Evolutionary conservation across 1,140 invertebrate genomes (phyloP).

Genomic region (Aphidius ervi): DNA sequence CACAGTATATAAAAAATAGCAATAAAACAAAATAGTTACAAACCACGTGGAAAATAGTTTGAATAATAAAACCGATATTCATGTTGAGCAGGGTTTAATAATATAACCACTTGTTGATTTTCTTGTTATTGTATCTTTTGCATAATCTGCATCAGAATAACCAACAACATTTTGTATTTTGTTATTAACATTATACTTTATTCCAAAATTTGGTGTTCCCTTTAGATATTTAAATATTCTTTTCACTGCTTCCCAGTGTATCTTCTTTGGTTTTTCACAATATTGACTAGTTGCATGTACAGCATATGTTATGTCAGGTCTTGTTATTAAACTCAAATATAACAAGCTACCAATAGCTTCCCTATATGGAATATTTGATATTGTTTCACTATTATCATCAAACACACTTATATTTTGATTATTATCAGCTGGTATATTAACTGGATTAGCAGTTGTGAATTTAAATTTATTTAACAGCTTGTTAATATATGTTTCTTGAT

Average conservation of each 20-base stretch:
- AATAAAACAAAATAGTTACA: no score
- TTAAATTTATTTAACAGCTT: conserved; percentile 16
- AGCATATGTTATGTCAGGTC: conserved; percentile 39
- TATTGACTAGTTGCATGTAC: conserved; percentile 31
- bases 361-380: conserved; percentile 34
- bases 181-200: not conserved
- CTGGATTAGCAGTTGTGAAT: conserved; percentile 12
- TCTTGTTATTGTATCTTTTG: conserved; percentile 16
- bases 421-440: conserved; percentile 17
- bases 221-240: conserved; percentile 35
- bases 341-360: conserved; percentile 35
- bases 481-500: conserved; percentile 31
- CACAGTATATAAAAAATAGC: no score
- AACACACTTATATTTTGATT: conserved; percentile 9
- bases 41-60: no score
- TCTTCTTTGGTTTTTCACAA: conserved; percentile 21
- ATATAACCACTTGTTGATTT: conserved; percentile 16
- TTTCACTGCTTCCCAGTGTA: conserved; percentile 34
- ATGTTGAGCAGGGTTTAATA: no score
- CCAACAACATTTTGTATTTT: not conserved
- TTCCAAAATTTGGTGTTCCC: conserved; percentile 28
- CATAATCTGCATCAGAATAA: conserved; percentile 30
- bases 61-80: no score
- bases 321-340: conserved; percentile 30
- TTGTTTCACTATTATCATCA: conserved; percentile 33